phyloP scores from a whole-genome alignment of 2,888 invertebrate genomes.

The Cartodere bifasciata region DNA sequence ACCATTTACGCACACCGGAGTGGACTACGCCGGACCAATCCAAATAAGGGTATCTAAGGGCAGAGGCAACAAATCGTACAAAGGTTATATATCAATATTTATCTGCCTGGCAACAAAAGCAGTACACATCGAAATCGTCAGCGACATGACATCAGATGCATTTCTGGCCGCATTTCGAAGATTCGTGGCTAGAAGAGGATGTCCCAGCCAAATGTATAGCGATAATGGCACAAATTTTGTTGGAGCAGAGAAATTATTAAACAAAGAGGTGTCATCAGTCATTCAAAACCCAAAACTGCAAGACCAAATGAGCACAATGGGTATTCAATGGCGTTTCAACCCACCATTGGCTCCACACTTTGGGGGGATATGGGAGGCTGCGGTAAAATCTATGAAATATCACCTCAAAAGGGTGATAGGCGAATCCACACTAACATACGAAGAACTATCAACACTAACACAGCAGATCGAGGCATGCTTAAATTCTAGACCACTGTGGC shows the following conservation, averaged over 20 bases:
- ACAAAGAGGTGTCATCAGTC: slow-evolving; percentile 1
- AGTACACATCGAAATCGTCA: slow-evolving; percentile 19
- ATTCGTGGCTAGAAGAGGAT: slow-evolving; percentile 18
- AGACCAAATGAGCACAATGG: neutral
- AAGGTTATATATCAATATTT: slow-evolving; percentile 19
- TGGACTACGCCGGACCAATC: slow-evolving; percentile 19
- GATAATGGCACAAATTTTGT: slow-evolving; percentile 23
- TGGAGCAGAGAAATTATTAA: slow-evolving; percentile 4
- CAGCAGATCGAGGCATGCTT: slow-evolving; percentile 5
- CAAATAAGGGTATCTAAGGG: slow-evolving; percentile 10
- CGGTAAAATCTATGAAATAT: slow-evolving; percentile 5
- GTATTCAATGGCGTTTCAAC: slow-evolving; percentile 7
- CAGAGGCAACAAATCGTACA: slow-evolving; percentile 12
- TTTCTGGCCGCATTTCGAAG: slow-evolving; percentile 19
- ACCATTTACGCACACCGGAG: slow-evolving; percentile 14
- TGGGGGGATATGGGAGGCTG: slow-evolving; percentile 6
- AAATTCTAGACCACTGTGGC: slow-evolving; percentile 5
- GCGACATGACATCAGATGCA: slow-evolving; percentile 14
- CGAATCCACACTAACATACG: slow-evolving; percentile 2
- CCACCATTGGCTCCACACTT: slow-evolving; percentile 5
- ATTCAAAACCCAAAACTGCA: neutral
- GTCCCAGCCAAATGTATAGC: slow-evolving; percentile 13
- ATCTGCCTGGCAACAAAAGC: slow-evolving; percentile 19
- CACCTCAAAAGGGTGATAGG: slow-evolving; percentile 5
- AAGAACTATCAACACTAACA: slow-evolving; percentile 3